Evolutionary conservation across 2,113 vertebrate genomes (phyloP).

Genomic region (Podarcis muralis): DNA sequence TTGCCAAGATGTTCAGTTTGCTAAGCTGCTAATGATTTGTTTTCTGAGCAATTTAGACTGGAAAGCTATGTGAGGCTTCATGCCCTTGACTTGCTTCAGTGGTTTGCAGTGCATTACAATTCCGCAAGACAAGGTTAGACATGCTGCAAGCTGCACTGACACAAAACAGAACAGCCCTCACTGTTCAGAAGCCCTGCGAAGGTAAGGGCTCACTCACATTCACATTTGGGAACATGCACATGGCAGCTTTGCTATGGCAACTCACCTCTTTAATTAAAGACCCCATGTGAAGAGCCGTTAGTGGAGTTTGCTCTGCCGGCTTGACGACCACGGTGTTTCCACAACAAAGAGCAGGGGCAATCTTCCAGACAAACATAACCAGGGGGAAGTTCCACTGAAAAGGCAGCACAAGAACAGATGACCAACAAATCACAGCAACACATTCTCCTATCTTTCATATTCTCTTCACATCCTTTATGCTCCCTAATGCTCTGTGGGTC

Average conservation of each 20-base stretch:
- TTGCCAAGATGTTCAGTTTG: conserved; percentile 35
- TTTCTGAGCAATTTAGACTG: conserved; percentile 18
- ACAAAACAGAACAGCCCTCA: conserved; percentile 12
- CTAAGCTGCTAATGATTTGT: conserved; percentile 35
- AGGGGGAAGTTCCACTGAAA: conserved; percentile 90
- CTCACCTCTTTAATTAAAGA: conserved; percentile 89
- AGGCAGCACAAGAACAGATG: conserved; percentile 34
- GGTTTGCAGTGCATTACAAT: conserved; percentile 25
- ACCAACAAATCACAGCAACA: conserved; percentile 11
- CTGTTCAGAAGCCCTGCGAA: conserved; percentile 6
- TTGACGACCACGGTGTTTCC: conserved; percentile 90
- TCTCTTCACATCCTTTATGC: not conserved
- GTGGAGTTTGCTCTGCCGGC: conserved; percentile 88
- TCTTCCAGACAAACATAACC: conserved; percentile 89
- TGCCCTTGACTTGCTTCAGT: conserved; percentile 32
- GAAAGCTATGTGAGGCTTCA: conserved; percentile 32
- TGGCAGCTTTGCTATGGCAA: conserved; percentile 17
- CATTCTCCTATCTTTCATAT: not conserved
- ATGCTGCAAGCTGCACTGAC: conserved; percentile 18
- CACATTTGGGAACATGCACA: not conserved
- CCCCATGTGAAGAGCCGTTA: conserved; percentile 87
- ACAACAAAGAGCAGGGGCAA: conserved; percentile 86
- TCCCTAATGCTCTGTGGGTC: not conserved
- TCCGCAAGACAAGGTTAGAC: conserved; percentile 36
- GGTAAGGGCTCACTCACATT: conserved; percentile 5